Percentiles rank a stretch among this genome's conserved stretches.
Evolutionary conservation across 1,140 invertebrate species (phyloP).

Genomic region (Drosophila subpulchrella): DNA sequence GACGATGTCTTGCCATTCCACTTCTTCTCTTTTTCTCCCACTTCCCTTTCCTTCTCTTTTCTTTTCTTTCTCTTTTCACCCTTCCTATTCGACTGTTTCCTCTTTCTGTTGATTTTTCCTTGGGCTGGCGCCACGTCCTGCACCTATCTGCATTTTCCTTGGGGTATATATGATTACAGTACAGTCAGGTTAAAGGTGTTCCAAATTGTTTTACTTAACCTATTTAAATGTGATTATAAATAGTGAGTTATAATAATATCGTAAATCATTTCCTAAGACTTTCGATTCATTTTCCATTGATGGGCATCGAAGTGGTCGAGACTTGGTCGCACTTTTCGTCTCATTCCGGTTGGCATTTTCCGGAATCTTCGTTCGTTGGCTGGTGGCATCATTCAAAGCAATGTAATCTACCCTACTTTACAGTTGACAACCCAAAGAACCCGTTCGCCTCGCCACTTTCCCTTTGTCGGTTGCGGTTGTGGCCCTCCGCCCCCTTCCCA

Average conservation of each 20-base stretch:
- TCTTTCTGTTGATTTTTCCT: conserved; percentile 71
- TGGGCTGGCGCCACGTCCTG: conserved; percentile 52
- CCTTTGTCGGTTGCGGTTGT: conserved; percentile 65
- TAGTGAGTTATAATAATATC: neutral
- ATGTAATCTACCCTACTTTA: conserved; percentile 79
- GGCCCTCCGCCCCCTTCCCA: conserved; percentile 12
- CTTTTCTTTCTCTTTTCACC: conserved; percentile 2
- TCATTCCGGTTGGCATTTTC: conserved; percentile 31
- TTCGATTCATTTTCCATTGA: neutral
- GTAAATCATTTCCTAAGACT: no score
- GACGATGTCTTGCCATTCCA: conserved; percentile 38
- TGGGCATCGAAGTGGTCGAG: conserved; percentile 14
- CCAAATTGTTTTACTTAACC: no score
- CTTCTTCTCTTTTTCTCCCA: neutral
- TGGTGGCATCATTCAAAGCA: conserved; percentile 62
- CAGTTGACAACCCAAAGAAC: conserved; percentile 71
- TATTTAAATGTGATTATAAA: neutral
- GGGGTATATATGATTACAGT: conserved; percentile 13
- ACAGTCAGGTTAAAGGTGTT: no score
- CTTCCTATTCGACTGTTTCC: conserved; percentile 56
- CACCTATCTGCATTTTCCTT: conserved; percentile 10
- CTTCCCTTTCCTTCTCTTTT: neutral
- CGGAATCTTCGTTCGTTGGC: conserved; percentile 45
- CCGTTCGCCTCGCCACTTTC: conserved; percentile 8
- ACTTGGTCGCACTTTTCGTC: neutral